Percentiles rank a stretch among this genome's conserved stretches.
These are phyloP conservation scores for Perodicticus potto DNA, from an alignment of 2,797 vertebrate genomes.

Conservation along the genomic window DNA sequence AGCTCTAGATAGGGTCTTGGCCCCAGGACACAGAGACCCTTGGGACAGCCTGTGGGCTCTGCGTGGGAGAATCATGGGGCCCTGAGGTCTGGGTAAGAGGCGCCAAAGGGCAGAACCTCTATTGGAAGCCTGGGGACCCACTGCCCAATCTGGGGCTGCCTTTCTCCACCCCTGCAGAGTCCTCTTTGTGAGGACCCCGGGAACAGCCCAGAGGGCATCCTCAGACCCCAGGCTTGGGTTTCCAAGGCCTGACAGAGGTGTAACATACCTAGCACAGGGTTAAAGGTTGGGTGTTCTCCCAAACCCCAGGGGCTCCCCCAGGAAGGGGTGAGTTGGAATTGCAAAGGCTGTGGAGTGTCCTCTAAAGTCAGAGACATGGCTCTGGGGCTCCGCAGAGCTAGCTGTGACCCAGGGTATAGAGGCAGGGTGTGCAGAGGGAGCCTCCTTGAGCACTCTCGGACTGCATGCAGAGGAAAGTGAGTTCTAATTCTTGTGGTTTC, in stretches of 20 bases:
- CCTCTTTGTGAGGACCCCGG: background rate
- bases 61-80: background rate
- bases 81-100: background rate
- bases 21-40: background rate
- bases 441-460: background rate
- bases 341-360: background rate
- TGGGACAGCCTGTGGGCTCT: background rate
- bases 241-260: background rate
- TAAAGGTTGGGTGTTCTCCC: background rate
- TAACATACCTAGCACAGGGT: too few relatives aligned
- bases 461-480: background rate
- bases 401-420: rapidly evolving
- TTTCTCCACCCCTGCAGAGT: background rate
- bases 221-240: background rate
- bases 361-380: background rate
- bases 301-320: background rate
- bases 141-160: background rate
- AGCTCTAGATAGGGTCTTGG: background rate
- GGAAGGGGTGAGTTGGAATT: background rate
- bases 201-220: background rate
- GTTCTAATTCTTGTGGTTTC: background rate
- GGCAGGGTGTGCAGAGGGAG: background rate
- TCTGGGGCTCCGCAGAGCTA: background rate
- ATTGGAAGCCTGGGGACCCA: background rate
- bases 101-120: background rate